Percentiles rank a stretch among this genome's conserved stretches.
Conservation (phyloP, 2,797 vertebrate species). For the Pristis pectinata region DNA sequence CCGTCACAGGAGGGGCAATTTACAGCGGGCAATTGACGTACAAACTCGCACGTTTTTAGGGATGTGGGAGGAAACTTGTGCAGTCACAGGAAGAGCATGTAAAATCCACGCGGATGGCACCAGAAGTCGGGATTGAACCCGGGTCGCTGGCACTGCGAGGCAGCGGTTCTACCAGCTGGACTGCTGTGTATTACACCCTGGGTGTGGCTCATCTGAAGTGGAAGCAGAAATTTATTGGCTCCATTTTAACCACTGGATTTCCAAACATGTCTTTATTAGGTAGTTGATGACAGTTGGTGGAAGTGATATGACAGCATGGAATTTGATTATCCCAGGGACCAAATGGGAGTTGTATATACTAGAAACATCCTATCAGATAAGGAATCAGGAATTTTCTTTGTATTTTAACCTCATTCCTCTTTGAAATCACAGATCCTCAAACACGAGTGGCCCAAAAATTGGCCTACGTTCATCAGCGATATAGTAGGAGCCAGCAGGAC, state of each 20-base stretch:
- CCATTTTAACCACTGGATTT: not conserved
- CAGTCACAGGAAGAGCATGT: no score
- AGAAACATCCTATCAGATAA: slow-evolving; percentile 1
- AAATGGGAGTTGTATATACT: not conserved
- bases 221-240: not conserved
- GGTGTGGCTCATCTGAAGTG: not conserved
- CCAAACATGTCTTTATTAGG: not conserved
- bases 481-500: slow-evolving; percentile 96
- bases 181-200: not conserved
- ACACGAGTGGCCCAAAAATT: slow-evolving; percentile 98
- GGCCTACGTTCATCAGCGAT: slow-evolving; percentile 97
- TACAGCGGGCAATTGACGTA: no score
- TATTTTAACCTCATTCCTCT: not conserved
- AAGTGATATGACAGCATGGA: not conserved
- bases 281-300: not conserved
- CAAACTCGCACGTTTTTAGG: no score
- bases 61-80: no score
- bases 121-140: no score
- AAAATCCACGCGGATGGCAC: no score
- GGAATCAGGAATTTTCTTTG: not conserved
- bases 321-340: not conserved
- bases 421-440: slow-evolving; percentile 74
- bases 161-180: no score
- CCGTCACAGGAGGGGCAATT: no score
- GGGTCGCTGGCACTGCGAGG: no score